Conservation (phyloP, 1,140 invertebrate species). For the Tachypleus tridentatus region DNA sequence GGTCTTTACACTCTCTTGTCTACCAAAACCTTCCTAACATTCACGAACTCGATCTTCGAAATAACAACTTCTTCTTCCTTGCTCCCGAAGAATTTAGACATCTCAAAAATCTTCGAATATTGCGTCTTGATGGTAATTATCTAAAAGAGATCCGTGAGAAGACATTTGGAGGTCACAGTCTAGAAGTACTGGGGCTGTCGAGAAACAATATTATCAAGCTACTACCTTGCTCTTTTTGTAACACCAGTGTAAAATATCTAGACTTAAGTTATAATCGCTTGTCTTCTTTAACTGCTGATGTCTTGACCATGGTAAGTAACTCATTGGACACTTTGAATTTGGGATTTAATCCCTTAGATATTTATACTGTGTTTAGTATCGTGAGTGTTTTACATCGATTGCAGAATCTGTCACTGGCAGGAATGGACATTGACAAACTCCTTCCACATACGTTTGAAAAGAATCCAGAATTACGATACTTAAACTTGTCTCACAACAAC, state of each 20-base stretch:
- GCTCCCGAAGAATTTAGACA: slow-evolving; percentile 32
- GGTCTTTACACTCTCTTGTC: slow-evolving; percentile 9
- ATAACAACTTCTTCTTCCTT: slow-evolving; percentile 56
- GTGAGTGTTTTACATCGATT: slow-evolving; percentile 44
- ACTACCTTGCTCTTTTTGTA: slow-evolving; percentile 1
- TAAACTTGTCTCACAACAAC: slow-evolving; percentile 34
- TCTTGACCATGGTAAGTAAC: slow-evolving; percentile 46
- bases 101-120: slow-evolving; percentile 39
- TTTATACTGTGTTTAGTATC: slow-evolving; percentile 35
- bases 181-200: slow-evolving; percentile 33
- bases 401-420: slow-evolving; percentile 43
- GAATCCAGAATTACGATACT: slow-evolving; percentile 18
- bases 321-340: slow-evolving; percentile 48
- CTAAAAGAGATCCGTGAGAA: slow-evolving; percentile 51
- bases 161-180: slow-evolving; percentile 46
- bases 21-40: slow-evolving; percentile 14
- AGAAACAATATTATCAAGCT: background rate
- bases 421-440: slow-evolving; percentile 15
- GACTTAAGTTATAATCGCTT: background rate
- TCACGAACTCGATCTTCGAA: slow-evolving; percentile 11
- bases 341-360: slow-evolving; percentile 47
- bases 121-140: slow-evolving; percentile 59
- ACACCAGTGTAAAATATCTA: background rate
- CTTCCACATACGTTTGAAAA: slow-evolving; percentile 22
- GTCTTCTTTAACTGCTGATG: slow-evolving; percentile 44